Percentiles rank a stretch among this genome's conserved stretches.
These are phyloP conservation scores for Pseudocheirus occidentalis DNA, from an alignment of 2,797 vertebrate species.

Conservation along the genomic window DNA sequence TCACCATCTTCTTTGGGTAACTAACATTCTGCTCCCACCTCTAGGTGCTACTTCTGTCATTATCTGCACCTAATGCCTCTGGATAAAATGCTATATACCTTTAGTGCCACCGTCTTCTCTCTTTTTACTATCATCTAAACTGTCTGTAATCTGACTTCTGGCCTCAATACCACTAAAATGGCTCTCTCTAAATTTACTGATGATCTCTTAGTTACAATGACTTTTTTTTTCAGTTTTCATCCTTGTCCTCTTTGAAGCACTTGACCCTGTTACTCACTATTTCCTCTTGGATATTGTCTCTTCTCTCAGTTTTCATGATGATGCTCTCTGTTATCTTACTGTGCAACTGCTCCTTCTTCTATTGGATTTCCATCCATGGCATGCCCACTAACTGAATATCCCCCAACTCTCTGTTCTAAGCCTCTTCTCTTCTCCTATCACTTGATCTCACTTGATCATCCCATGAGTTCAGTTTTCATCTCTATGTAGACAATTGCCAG, in stretches of 20 bases:
- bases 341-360: neutral
- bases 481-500: neutral
- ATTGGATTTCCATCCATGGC: neutral
- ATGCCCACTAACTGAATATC: neutral
- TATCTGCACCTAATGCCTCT: neutral
- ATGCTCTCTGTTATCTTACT: neutral
- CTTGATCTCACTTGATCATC: neutral
- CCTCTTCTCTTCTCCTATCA: neutral
- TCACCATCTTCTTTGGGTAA: neutral
- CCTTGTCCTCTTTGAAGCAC: neutral
- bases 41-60: neutral
- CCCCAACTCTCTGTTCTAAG: neutral
- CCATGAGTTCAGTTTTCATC: neutral
- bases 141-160: neutral
- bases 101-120: neutral
- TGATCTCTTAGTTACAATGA: neutral
- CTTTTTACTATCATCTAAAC: neutral
- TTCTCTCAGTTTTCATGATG: neutral
- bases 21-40: neutral
- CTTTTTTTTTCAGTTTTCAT: neutral
- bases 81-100: neutral
- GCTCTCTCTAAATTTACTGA: neutral
- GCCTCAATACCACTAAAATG: neutral
- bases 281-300: neutral
- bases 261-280: neutral